Base-by-base conservation (phyloP, 2,888 invertebrate genomes). In the Erpobdella octoculata region DNA sequence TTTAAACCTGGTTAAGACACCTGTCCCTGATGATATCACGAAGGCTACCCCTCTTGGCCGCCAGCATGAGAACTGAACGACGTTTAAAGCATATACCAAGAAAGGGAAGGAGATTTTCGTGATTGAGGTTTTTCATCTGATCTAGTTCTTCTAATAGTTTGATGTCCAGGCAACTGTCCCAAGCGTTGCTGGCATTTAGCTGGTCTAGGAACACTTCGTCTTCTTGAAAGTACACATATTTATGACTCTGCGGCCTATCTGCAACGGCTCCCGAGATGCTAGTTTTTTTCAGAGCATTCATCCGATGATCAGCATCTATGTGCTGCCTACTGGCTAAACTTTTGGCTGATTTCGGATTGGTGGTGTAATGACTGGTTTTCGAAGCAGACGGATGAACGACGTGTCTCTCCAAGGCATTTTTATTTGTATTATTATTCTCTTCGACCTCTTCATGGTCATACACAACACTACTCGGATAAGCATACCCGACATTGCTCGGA, bases 81-180 rank as follows among this genome's bases (percentile, higher is more conserved):
- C 38, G 21, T 8, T 67, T 48, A 12, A 73, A 58, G 67, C 73
- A 53, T 6, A 73, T 28, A 31, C 73, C 73, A 15, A 73, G 37
- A 46, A 73, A 71, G 31, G 70, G 58, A 1, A 71, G 41, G 33
- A 73, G 41, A 46, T 73, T 73, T 65, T 73, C 73, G 46, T 73
- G 73, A 41, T 67, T 64, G 21, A 73, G 25, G 15, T 41, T 70
- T 18, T 72, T 64, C 59, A 73, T 70, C 65, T 71, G 33, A 21
- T n/a, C 58, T 25, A 69, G 31, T 33, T 69, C 69, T 48, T 69
- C 69, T 12, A 69, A 25, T 18, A 69, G 9, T 28, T 69, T 46
- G 9, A 37, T 58, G 21, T 36, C 33, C 36, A 69, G 58, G 18
- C 21, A 21, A 21, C 35, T 58, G 21, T 58, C 53, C 48, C n/a